Evolutionary conservation across 2,797 vertebrate genomes (phyloP).

Genomic region (Peromyscus nudipes): DNA sequence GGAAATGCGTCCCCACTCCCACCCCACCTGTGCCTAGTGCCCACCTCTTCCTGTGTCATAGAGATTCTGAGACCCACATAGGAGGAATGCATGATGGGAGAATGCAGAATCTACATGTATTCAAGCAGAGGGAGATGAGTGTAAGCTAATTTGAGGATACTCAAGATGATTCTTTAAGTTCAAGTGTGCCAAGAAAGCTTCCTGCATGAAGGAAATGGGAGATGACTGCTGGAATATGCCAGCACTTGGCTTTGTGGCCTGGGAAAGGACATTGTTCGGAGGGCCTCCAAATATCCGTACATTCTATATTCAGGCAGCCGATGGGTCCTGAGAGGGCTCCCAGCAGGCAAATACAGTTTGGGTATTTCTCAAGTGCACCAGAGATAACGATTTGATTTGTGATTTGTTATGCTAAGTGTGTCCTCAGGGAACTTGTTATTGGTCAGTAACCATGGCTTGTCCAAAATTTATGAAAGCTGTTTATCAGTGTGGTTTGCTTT

Average conservation of each 20-base stretch:
- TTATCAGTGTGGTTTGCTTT: neutral
- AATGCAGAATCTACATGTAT: neutral
- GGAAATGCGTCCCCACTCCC: neutral
- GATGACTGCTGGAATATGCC: neutral
- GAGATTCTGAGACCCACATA: conserved; percentile 42
- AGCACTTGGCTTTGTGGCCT: neutral
- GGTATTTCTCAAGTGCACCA: neutral
- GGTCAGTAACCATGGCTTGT: neutral
- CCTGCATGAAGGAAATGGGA: neutral
- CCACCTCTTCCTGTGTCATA: neutral
- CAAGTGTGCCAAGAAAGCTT: neutral
- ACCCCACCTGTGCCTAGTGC: conserved; percentile 37
- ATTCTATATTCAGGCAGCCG: neutral
- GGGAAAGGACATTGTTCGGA: neutral
- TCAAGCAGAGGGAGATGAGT: neutral
- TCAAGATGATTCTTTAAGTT: neutral
- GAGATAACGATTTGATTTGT: neutral
- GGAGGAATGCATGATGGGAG: neutral
- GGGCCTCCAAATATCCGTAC: neutral
- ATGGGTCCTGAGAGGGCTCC: neutral
- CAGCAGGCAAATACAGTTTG: neutral
- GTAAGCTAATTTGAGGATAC: neutral
- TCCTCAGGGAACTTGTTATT: neutral
- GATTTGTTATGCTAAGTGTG: conserved; percentile 4
- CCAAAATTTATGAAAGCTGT: neutral